phyloP scores from a whole-genome alignment of 2,888 invertebrate species.

The Notocelia uddmanniana region DNA sequence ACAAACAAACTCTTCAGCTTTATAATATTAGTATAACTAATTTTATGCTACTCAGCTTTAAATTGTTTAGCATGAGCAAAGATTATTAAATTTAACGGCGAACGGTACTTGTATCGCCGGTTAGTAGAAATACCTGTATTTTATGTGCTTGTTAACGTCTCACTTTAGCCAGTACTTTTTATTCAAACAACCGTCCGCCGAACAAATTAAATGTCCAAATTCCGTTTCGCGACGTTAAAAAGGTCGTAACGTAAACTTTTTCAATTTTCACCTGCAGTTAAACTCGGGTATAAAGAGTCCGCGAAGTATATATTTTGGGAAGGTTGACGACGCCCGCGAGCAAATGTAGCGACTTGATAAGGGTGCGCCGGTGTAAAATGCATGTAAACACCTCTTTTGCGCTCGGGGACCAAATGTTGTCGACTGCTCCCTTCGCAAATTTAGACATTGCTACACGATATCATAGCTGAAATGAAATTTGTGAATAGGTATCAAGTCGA shows the following conservation, averaged over 20 bases:
- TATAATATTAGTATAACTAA: no score
- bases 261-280: constrained; percentile 84
- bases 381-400: constrained; percentile 79
- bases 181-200: constrained; percentile 45
- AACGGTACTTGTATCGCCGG: constrained; percentile 1
- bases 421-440: constrained; percentile 67
- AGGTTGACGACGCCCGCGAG: constrained; percentile 77
- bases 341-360: constrained; percentile 77
- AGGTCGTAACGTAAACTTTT: constrained; percentile 82
- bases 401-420: constrained; percentile 68
- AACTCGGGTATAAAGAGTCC: constrained; percentile 75
- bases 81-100: background rate
- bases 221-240: constrained; percentile 74
- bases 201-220: constrained; percentile 70
- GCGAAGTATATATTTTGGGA: constrained; percentile 75
- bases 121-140: constrained; percentile 3
- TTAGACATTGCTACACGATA: constrained; percentile 54
- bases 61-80: background rate
- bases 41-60: background rate
- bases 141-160: constrained; percentile 38
- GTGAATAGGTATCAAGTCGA: constrained; percentile 25
- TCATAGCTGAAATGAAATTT: constrained; percentile 37
- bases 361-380: constrained; percentile 75
- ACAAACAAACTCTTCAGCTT: no score
- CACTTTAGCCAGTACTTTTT: constrained; percentile 37